Evolutionary conservation across 2,888 invertebrate species (phyloP).

Genomic region (Fragum whitleyi): DNA sequence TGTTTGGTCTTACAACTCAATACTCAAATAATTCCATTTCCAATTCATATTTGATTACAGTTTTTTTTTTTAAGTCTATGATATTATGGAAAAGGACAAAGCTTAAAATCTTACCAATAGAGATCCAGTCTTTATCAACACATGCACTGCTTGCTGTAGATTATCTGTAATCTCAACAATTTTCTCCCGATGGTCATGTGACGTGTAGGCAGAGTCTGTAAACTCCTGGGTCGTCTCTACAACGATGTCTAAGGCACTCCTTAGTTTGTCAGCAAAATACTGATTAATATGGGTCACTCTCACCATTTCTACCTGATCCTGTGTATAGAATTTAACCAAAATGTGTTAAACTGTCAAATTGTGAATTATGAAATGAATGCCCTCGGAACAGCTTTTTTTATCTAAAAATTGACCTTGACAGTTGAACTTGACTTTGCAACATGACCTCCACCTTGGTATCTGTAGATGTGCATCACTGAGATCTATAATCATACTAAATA

Average conservation of each 20-base stretch:
- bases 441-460: no score
- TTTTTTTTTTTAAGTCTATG: no score
- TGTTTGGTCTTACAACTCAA: no score
- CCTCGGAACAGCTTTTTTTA: no score
- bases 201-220: conserved; percentile 99
- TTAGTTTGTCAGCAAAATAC: conserved; percentile 91
- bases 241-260: conserved; percentile 92
- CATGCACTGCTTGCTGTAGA: conserved; percentile 95
- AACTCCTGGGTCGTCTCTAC: conserved; percentile 97
- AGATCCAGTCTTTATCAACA: conserved; percentile 93
- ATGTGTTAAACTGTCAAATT: not conserved
- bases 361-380: no score
- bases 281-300: conserved; percentile 91
- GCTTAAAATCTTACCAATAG: conserved; percentile 60
- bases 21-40: no score
- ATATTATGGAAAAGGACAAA: no score
- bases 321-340: conserved; percentile 33
- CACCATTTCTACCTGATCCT: conserved; percentile 93
- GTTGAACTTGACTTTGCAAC: no score
- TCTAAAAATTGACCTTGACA: no score
- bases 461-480: no score
- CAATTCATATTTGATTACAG: no score
- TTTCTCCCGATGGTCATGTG: conserved; percentile 97
- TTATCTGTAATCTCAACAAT: conserved; percentile 95
- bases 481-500: no score